A percentile compares a stretch with the other conserved stretches of the same genome.
Evolutionary conservation across 1,140 invertebrate genomes (phyloP).

Genomic region (Euschistus heros): DNA sequence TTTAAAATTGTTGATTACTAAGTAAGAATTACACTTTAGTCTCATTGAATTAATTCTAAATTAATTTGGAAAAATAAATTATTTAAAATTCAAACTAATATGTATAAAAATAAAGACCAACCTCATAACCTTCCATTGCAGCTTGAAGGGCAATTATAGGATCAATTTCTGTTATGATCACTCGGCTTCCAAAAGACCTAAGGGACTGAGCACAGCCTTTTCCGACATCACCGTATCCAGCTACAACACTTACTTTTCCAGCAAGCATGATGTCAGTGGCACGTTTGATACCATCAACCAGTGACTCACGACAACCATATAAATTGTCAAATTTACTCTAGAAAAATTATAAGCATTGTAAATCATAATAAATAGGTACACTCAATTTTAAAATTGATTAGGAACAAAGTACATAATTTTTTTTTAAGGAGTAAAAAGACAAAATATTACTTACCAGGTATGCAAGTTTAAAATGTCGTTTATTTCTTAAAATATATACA

Average conservation of each 20-base stretch:
- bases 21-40: not conserved
- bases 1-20: too few species aligned
- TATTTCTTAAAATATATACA: too few species aligned
- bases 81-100: not conserved
- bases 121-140: slow-evolving; percentile 95
- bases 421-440: too few species aligned
- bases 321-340: slow-evolving; percentile 99
- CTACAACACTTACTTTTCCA: slow-evolving; percentile 95
- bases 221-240: slow-evolving; percentile 98
- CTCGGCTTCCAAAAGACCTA: slow-evolving; percentile 86
- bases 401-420: too few species aligned
- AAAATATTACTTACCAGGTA: too few species aligned
- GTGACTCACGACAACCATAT: slow-evolving; percentile 95
- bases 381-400: too few species aligned
- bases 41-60: not conserved
- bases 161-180: slow-evolving; percentile 97
- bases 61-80: not conserved
- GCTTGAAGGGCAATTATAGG: slow-evolving; percentile 97
- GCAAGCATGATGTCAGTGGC: slow-evolving; percentile 99
- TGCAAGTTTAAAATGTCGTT: too few species aligned
- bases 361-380: not conserved
- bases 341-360: slow-evolving; percentile 29
- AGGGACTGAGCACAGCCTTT: slow-evolving; percentile 97
- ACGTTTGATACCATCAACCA: slow-evolving; percentile 97
- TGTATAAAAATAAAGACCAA: slow-evolving; percentile 29